phyloP scores from a whole-genome alignment of 2,888 invertebrate genomes.

The Hemithea aestivaria region DNA sequence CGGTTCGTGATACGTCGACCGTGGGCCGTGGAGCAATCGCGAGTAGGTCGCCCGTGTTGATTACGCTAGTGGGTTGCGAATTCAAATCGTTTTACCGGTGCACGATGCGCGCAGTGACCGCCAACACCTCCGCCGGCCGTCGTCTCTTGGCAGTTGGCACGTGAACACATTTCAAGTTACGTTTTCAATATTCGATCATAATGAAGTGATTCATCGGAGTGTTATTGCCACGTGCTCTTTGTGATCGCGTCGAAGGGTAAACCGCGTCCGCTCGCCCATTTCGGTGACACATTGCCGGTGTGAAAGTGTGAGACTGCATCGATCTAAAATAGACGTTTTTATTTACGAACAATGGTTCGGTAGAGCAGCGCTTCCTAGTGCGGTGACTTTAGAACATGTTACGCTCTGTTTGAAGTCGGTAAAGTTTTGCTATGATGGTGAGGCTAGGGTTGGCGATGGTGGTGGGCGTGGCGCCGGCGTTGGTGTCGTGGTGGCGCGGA shows the following conservation, averaged over 20 bases:
- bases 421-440: constrained; percentile 51
- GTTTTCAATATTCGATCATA: constrained; percentile 18
- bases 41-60: constrained; percentile 17
- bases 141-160: constrained; percentile 33
- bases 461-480: constrained; percentile 72
- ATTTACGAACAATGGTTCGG: constrained; percentile 55
- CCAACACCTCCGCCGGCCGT: constrained; percentile 25
- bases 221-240: constrained; percentile 34
- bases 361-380: constrained; percentile 41
- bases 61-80: constrained; percentile 26
- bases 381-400: constrained; percentile 29
- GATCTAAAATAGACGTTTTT: constrained; percentile 63
- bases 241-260: constrained; percentile 49
- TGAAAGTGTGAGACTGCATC: constrained; percentile 58
- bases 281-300: constrained; percentile 52
- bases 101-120: constrained; percentile 32
- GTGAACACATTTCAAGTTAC: constrained; percentile 19
- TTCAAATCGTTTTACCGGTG: constrained; percentile 23
- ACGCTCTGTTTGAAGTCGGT: constrained; percentile 22
- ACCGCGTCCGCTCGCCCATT: constrained; percentile 46
- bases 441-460: constrained; percentile 72
- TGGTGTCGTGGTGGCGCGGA: constrained; percentile 74
- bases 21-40: constrained; percentile 21
- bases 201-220: constrained; percentile 26
- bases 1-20: constrained; percentile 1